phyloP scores from a whole-genome alignment of 2,797 vertebrate species.

The Protosalanx chinensis region DNA sequence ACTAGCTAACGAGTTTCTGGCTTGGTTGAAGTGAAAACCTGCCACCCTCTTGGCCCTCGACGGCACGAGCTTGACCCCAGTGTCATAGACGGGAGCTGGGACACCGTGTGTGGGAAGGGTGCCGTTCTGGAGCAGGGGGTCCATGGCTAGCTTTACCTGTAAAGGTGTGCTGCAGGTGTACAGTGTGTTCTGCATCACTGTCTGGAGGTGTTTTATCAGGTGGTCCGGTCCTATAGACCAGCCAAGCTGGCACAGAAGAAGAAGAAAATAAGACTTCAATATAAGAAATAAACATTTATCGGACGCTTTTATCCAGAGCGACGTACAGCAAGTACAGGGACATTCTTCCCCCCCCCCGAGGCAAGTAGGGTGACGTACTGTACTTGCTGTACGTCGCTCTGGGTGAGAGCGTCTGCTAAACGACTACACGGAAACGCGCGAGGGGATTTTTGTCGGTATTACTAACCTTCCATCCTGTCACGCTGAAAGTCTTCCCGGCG shows the following conservation, averaged over 20 bases:
- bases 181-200: conserved; percentile 87
- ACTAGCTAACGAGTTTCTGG: too few relatives aligned
- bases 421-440: too few relatives aligned
- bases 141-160: conserved; percentile 70
- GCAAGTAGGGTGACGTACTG: too few relatives aligned
- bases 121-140: not conserved
- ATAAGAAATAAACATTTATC: too few relatives aligned
- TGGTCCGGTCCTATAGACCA: conserved; percentile 91
- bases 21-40: too few relatives aligned
- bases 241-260: conserved; percentile 79
- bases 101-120: not conserved
- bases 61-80: too few relatives aligned
- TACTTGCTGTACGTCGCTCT: too few relatives aligned
- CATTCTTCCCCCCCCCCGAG: too few relatives aligned
- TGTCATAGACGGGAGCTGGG: not conserved
- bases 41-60: too few relatives aligned
- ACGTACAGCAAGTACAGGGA: too few relatives aligned
- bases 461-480: conserved; percentile 94
- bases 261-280: conserved; percentile 14
- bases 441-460: not conserved
- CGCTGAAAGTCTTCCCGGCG: conserved; percentile 92
- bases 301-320: too few relatives aligned
- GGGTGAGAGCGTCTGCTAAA: too few relatives aligned
- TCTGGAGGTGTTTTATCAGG: conserved; percentile 92
- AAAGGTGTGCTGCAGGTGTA: conserved; percentile 91